phyloP scores from a whole-genome alignment of 1,140 invertebrate genomes.

The Melipona quadrifasciata region DNA sequence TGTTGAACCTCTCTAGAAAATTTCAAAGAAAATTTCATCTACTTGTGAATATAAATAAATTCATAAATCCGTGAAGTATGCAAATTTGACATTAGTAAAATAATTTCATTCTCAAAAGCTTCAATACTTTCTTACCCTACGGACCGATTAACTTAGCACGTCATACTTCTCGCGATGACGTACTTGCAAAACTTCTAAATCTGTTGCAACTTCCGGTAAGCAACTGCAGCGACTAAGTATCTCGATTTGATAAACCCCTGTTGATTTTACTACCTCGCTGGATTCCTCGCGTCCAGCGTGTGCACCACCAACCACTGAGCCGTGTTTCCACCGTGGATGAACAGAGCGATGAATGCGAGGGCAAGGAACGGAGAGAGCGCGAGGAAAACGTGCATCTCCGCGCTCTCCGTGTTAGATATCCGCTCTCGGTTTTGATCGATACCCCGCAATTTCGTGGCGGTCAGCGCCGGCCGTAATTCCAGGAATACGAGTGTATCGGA shows the following conservation, averaged over 20 bases:
- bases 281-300: neutral
- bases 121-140: too few relatives aligned
- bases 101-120: too few relatives aligned
- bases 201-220: neutral
- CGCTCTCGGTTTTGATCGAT: conserved; percentile 47
- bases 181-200: neutral
- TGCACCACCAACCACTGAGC: neutral
- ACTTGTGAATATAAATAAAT: too few relatives aligned
- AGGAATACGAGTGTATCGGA: conserved; percentile 44
- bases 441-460: conserved; percentile 44
- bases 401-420: conserved; percentile 40
- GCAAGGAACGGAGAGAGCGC: neutral
- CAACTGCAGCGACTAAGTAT: neutral
- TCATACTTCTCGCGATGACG: too few relatives aligned
- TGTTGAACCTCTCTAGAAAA: too few relatives aligned
- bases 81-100: too few relatives aligned
- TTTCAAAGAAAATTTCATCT: too few relatives aligned
- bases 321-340: neutral
- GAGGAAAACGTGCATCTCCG: conserved; percentile 25
- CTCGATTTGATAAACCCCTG: neutral
- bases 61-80: too few relatives aligned
- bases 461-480: conserved; percentile 38
- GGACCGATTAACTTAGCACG: too few relatives aligned
- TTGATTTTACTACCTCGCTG: neutral
- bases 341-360: neutral